phyloP scores from a whole-genome alignment of 2,113 vertebrate species.

The Aviceda subcristata region DNA sequence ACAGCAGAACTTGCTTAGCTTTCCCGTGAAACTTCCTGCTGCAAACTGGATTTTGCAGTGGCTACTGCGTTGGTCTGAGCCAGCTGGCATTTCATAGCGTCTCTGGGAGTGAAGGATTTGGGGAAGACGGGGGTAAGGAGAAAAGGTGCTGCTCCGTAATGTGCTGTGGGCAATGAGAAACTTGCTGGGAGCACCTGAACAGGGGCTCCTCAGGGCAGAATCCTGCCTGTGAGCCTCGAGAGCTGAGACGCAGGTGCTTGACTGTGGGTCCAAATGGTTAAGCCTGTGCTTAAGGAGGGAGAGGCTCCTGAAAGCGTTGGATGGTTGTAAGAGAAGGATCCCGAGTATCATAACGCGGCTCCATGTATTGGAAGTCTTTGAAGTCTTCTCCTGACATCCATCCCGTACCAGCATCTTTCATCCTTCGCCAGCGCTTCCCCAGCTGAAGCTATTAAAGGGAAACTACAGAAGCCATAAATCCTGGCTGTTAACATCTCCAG shows the following conservation, averaged over 20 bases:
- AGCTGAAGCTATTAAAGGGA: constrained; percentile 70
- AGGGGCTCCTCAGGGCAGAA: not conserved
- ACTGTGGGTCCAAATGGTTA: not conserved
- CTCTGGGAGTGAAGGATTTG: not conserved
- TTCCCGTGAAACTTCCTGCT: not conserved
- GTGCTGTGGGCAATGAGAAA: not conserved
- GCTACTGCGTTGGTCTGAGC: not conserved
- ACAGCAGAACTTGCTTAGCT: not conserved
- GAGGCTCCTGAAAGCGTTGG: constrained; percentile 40
- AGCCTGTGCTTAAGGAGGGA: not conserved
- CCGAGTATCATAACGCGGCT: not conserved
- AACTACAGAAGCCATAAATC: constrained; percentile 59
- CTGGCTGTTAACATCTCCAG: constrained; percentile 40
- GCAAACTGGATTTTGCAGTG: not conserved
- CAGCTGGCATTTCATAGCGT: rapidly evolving
- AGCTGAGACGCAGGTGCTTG: not conserved
- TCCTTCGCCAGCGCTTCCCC: constrained; percentile 73
- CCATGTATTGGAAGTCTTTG: constrained; percentile 63
- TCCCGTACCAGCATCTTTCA: constrained; percentile 69
- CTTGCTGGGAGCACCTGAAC: not conserved
- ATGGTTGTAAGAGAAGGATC: constrained; percentile 66
- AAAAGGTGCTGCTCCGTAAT: not conserved
- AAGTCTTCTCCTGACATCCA: constrained; percentile 73
- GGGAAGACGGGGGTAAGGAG: not conserved
- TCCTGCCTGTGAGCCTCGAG: not conserved